Base-by-base conservation (phyloP, 2,113 vertebrate genomes). In the Cariama cristata region DNA sequence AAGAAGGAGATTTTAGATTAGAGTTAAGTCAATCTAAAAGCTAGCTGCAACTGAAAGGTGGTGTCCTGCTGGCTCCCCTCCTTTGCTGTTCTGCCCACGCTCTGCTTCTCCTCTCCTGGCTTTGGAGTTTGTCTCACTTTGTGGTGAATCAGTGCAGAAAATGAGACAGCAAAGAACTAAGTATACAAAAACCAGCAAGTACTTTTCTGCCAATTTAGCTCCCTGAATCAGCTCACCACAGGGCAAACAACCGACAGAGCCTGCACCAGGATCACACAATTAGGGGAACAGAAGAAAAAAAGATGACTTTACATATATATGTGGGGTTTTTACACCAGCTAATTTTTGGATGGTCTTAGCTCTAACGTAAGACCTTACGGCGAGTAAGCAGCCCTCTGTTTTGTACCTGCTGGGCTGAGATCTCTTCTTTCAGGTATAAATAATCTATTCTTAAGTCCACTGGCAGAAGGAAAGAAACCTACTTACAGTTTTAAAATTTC, bases 81-180 rank as follows among this genome's bases (percentile, higher is more conserved):
- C 71, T 50, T 14, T 6, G 44, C 88, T 40, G 52, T 2, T 75
- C 82, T 88, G 72, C 95, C 79, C 91, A 96, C 96, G 10, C 83
- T 56, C 71, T 12, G 6, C 40, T 59, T 45, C 83, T 82, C 62
- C 75, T 79, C 79, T 66, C 83, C 86, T 22, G 28, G 79, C 72
- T 80, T 32, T 28, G 42, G 79, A 81, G 62, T 53, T 91, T 56
- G 16, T 13, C 82, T 96, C 75, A 13, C 91, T 94, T 42, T 10
- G 50, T 40, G 68, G 88, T 89, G 93, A 96, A 95, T 94, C 91
- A 94, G 91, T 45, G 76, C 85, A 82, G 85, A 67, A 86, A 91
- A 96, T 0, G 44, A 94, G 74, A 79, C 35, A 50, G 79, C 38
- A 32, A 72, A 62, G 88, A 86, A 92, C 58, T 33, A 88, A 13